Base-by-base conservation (phyloP, 2,797 vertebrate species). In the Rachycentron canadum region DNA sequence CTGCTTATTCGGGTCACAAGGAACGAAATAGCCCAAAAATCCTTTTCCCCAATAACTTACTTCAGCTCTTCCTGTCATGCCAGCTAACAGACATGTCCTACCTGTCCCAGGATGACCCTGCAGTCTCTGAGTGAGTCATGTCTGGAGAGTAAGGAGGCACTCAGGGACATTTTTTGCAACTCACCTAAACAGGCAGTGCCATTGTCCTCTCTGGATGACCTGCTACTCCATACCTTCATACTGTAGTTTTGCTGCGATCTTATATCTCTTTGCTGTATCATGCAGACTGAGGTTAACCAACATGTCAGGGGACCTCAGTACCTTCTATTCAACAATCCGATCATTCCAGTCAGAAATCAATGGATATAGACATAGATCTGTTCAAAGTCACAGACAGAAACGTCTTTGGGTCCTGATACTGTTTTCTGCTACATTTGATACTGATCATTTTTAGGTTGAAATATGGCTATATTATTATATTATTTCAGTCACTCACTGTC, bases 31-130 rank as follows among this genome's bases (percentile, higher is more conserved):
- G 34, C 23, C 14, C 47, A 64, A 59, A 58, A 41, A 28, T 83
- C 52, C 34, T 63, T 70, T 71, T 23, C 38, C 45, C 59, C 45
- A 50, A 62, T 76, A 75, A 64, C 52, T 79, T 69, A 36, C 45
- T 41, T 41, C 36, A 43, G 59, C 49, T 64, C 69, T 79, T 83
- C 63, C 63, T 81, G 36, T 84, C 43, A 55, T 75, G 32, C 60
- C 68, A 82, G 49, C 69, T 78, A 56, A 55, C 49, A 66, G 47
- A 49, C 41, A 14, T 34, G 60, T 64, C 45, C 40, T 52, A 26
- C 28, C 32, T 74, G 59, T 65, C 21, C 45, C 56, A 55, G 23
- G 21, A 55, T 49, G 26, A 43, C 34, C 49, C n/a, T 67, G 71
- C 13, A 34, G 43, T 69, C 49, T 78, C 41, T 68, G 16, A 76